Conservation (phyloP, 1,140 invertebrate genomes). For the Anoplophora glabripennis region DNA sequence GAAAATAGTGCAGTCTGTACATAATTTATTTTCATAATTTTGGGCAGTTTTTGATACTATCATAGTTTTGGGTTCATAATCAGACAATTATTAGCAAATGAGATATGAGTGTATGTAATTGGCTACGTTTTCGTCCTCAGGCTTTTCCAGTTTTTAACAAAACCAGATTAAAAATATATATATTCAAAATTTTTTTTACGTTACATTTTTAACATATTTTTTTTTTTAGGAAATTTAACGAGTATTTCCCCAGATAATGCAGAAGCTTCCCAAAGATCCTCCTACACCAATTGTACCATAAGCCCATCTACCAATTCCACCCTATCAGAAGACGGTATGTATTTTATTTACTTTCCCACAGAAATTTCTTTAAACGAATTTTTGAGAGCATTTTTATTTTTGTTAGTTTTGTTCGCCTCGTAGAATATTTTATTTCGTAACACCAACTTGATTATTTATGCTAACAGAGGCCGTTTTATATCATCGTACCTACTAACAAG, state of each 20-base stretch:
- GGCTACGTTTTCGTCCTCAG: not conserved
- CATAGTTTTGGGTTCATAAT: no score
- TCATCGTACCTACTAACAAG: no score
- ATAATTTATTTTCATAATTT: no score
- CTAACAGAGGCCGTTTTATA: not conserved
- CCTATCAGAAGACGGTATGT: constrained; percentile 18
- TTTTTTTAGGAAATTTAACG: not conserved
- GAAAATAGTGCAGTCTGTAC: no score
- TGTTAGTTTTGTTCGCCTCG: not conserved
- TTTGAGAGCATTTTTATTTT: not conserved
- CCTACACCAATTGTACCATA: constrained; percentile 10
- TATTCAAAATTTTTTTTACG: no score
- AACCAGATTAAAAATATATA: no score
- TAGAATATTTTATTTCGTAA: not conserved
- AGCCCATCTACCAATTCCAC: constrained; percentile 13
- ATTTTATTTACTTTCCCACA: not conserved
- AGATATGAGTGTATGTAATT: no score
- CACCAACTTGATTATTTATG: not conserved
- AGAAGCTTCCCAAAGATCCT: constrained; percentile 17
- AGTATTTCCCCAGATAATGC: constrained; percentile 8
- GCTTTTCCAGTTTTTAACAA: not conserved
- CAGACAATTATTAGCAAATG: no score
- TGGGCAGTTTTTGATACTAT: no score
- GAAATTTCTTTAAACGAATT: constrained; percentile 2
- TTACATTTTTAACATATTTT: not conserved